Evolutionary conservation across 2,113 vertebrate genomes (phyloP), one percentile per base, ranked within the genome.

Genomic region (Ancistrus triradiatus): DNA sequence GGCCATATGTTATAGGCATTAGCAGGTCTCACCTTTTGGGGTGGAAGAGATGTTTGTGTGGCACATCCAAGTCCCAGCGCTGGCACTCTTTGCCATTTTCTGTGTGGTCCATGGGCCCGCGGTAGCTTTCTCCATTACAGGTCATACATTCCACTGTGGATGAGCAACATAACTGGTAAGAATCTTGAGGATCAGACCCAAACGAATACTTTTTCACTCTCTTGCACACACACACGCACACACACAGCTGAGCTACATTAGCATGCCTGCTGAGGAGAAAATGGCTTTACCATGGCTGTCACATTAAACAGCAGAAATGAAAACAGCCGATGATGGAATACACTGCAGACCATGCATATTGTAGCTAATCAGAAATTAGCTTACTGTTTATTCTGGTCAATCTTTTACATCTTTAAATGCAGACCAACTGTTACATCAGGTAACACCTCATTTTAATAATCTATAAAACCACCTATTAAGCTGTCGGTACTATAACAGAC

Each of bases 81-180:
- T 98, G 96, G 70, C 95, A 98, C 80, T 91, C 92, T 70, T 89
- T 93, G 69, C 94, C 96, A 0, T 91, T 90, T 73, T 97, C 91
- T 0, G 95, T 98, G 77, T 91, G 92, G 89, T 98, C 96, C 94
- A 98, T 90, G n/a, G 93, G 94, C 55, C 96, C 96, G 81, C 94
- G 90, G 61, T 98, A 98, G 77, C 84, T 89, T 81, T 97, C 96
- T 17, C 96, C 96, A 70, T 95, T 98, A 78, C 95, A 98, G 40
- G 84, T 89, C 83, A 97, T 85, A 76, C 96, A 98, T 83, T 97
- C 94, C 82, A 94, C 96, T 98, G 68, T 44, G 70, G 66, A 74
- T 74, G 59, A 61, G 63, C 81, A 76, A 77, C 6, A 63, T 18
- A 35, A 13, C 40, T 65, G 17, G 24, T 69, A 69, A 71, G 58